These are phyloP conservation scores for Urosaurus nigricauda DNA, from an alignment of 2,797 vertebrate genomes.

Conservation along the genomic window DNA sequence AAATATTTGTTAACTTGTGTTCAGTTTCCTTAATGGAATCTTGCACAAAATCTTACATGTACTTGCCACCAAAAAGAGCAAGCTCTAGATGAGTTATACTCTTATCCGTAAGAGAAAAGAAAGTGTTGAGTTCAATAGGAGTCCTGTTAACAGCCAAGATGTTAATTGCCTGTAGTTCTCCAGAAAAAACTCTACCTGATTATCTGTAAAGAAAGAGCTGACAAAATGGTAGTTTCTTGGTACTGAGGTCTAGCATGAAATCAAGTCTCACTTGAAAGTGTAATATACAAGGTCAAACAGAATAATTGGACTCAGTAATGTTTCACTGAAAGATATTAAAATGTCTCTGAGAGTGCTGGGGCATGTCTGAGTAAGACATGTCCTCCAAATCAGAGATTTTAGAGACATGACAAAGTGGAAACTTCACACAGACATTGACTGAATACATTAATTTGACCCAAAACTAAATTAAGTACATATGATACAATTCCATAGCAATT, in stretches of 20 bases:
- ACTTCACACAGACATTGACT: not conserved
- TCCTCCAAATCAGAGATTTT: not conserved
- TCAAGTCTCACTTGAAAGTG: not conserved
- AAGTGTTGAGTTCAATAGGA: not conserved
- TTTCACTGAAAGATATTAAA: not conserved
- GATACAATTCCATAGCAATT: not conserved
- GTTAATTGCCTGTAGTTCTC: not conserved
- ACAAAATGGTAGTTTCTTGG: not conserved
- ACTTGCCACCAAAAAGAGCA: not conserved
- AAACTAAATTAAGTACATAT: not conserved
- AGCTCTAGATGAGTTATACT: not conserved
- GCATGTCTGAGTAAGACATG: not conserved
- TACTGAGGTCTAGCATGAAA: conserved; percentile 3
- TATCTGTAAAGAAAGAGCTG: conserved; percentile 2
- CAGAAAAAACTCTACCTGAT: not conserved
- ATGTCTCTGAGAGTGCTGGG: too few species aligned
- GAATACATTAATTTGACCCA: not conserved
- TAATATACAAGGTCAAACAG: too few species aligned
- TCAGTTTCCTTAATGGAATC: not conserved
- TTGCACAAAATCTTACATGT: not conserved
- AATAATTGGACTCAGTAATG: not conserved
- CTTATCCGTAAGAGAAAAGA: not conserved
- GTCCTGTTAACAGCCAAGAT: not conserved
- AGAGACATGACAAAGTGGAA: not conserved
- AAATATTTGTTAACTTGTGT: not conserved